A percentile compares a stretch with the other conserved stretches of the same genome.
Evolutionary conservation across 2,888 invertebrate species (phyloP).

Genomic region (Allygus modestus): DNA sequence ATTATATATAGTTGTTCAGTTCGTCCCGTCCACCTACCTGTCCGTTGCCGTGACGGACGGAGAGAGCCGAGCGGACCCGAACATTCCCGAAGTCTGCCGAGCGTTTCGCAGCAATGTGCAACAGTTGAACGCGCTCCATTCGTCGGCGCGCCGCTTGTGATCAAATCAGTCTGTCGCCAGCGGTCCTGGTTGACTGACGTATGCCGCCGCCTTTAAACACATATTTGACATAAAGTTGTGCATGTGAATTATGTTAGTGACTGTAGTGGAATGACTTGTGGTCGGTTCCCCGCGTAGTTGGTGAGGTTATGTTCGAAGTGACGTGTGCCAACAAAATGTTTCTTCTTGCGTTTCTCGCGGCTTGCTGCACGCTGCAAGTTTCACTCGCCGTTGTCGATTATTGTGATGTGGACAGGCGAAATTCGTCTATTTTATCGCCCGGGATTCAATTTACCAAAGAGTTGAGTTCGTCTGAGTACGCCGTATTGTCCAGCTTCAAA

Average conservation of each 20-base stretch:
- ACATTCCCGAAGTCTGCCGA: constrained; percentile 20
- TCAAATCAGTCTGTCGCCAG: background rate
- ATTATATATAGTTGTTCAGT: too few species aligned
- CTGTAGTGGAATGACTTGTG: background rate
- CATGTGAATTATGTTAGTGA: too few species aligned
- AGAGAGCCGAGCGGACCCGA: constrained; percentile 5
- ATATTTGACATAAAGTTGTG: background rate
- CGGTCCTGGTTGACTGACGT: background rate
- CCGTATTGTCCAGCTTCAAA: constrained; percentile 83
- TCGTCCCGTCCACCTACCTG: background rate
- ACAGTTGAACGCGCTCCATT: background rate
- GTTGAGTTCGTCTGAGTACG: constrained; percentile 82
- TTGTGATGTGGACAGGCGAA: constrained; percentile 56
- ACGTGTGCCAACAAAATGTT: background rate
- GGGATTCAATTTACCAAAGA: constrained; percentile 87
- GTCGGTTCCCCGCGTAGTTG: background rate
- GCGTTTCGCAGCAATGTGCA: background rate
- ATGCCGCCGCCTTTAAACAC: background rate
- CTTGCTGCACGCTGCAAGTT: background rate
- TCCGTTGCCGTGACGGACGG: constrained; percentile 13
- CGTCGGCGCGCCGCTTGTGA: background rate
- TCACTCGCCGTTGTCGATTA: constrained; percentile 44
- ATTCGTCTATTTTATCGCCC: constrained; percentile 72
- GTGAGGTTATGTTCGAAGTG: background rate
- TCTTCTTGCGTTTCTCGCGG: background rate